phyloP scores from a whole-genome alignment of 2,113 vertebrate genomes.

The Poicephalus gulielmi region DNA sequence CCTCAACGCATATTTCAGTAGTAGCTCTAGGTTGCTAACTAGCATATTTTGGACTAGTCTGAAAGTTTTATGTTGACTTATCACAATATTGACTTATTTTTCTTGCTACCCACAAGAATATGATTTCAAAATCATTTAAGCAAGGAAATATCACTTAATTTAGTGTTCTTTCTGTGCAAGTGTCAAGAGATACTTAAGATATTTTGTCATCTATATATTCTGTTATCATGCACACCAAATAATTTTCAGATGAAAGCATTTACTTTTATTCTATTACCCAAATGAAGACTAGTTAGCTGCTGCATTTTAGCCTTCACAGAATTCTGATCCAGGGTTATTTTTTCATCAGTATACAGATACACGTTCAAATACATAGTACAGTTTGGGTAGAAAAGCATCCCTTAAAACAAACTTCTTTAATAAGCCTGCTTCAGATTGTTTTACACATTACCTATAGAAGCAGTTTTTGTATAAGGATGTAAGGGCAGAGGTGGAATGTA shows the following conservation, averaged over 20 bases:
- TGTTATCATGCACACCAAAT: neutral
- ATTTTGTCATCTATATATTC: constrained; percentile 4
- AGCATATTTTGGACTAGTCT: neutral
- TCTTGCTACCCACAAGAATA: neutral
- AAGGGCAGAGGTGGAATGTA: neutral
- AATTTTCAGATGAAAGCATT: neutral
- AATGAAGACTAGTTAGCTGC: neutral
- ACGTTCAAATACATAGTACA: neutral
- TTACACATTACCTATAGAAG: neutral
- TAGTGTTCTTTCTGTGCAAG: constrained; percentile 16
- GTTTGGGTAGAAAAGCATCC: neutral
- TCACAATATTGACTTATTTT: neutral
- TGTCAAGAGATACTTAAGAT: constrained; percentile 1
- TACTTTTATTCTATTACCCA: neutral
- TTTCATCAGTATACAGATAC: neutral
- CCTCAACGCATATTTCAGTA: neutral
- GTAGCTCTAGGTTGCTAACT: constrained; percentile 5
- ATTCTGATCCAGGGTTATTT: neutral
- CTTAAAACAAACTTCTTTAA: neutral
- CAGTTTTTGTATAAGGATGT: neutral
- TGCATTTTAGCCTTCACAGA: neutral
- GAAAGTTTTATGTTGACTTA: neutral
- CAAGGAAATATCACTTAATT: neutral
- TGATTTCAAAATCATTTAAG: neutral
- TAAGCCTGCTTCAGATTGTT: neutral